phyloP scores from a whole-genome alignment of 2,113 vertebrate genomes.

The Callaeas wilsoni region DNA sequence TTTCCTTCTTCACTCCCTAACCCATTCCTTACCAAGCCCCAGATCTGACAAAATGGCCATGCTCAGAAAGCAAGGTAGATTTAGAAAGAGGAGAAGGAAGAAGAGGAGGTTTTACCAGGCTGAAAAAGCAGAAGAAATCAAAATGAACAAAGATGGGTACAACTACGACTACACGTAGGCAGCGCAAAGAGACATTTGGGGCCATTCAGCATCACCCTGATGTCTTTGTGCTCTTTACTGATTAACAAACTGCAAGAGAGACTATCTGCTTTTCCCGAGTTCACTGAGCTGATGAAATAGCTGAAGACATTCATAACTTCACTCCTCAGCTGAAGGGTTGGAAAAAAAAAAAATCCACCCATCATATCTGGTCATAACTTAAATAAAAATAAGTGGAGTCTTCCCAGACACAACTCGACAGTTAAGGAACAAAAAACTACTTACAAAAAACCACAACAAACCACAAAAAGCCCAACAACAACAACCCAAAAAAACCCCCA shows the following conservation, averaged over 20 bases:
- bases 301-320: not conserved
- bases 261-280: not conserved
- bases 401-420: not conserved
- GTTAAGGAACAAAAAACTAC: not conserved
- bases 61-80: not conserved
- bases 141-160: not conserved
- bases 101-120: not conserved
- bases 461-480: not conserved
- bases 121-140: not conserved
- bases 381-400: not conserved
- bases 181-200: not conserved
- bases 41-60: not conserved
- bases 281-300: not conserved
- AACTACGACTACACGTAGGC: not conserved
- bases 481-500: fast-evolving
- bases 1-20: not conserved
- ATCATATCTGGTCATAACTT: not conserved
- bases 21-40: not conserved
- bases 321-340: not conserved
- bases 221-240: not conserved
- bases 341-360: no score
- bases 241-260: not conserved
- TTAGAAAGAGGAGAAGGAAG: not conserved
- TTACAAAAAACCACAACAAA: not conserved
- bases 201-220: not conserved